A percentile compares a stretch with the other conserved stretches of the same genome.
Evolutionary conservation across 2,888 invertebrate genomes (phyloP).

Genomic region (Drosophila paramelanica): DNA sequence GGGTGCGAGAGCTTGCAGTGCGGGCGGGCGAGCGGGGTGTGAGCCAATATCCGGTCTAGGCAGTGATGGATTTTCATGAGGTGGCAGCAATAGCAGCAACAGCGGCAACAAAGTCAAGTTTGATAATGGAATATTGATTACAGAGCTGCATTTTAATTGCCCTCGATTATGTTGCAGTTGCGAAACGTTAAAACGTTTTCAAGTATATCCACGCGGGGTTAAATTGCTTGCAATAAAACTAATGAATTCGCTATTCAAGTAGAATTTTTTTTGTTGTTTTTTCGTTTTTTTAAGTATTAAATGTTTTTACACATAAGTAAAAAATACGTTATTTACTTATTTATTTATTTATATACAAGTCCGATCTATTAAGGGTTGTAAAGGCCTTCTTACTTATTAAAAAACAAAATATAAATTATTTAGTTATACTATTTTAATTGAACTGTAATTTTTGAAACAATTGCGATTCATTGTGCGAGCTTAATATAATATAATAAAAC

Average conservation of each 20-base stretch:
- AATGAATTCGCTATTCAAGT: slow-evolving; percentile 1
- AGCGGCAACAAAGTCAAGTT: slow-evolving; percentile 19
- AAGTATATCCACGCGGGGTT: not conserved
- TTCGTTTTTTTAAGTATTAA: too few relatives aligned
- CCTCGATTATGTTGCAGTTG: slow-evolving; percentile 34
- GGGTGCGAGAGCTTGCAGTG: not conserved
- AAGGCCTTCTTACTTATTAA: too few relatives aligned
- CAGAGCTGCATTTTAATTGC: slow-evolving; percentile 21
- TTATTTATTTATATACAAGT: too few relatives aligned
- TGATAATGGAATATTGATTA: slow-evolving; percentile 52
- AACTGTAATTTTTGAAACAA: not conserved
- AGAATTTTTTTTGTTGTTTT: not conserved
- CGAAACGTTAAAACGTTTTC: slow-evolving; percentile 15
- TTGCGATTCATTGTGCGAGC: too few relatives aligned
- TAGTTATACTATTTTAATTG: not conserved
- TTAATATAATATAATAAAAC: too few relatives aligned
- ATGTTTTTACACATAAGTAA: too few relatives aligned
- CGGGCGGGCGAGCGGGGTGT: too few relatives aligned
- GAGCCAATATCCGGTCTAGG: slow-evolving; percentile 25
- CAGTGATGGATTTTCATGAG: slow-evolving; percentile 26
- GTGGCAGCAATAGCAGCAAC: slow-evolving; percentile 1
- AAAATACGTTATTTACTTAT: too few relatives aligned
- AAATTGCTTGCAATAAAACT: slow-evolving; percentile 4
- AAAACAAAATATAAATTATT: too few relatives aligned
- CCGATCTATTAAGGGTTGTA: too few relatives aligned